These are phyloP conservation scores for Serilophus lunatus DNA, from an alignment of 2,113 vertebrate genomes.

Conservation along the genomic window DNA sequence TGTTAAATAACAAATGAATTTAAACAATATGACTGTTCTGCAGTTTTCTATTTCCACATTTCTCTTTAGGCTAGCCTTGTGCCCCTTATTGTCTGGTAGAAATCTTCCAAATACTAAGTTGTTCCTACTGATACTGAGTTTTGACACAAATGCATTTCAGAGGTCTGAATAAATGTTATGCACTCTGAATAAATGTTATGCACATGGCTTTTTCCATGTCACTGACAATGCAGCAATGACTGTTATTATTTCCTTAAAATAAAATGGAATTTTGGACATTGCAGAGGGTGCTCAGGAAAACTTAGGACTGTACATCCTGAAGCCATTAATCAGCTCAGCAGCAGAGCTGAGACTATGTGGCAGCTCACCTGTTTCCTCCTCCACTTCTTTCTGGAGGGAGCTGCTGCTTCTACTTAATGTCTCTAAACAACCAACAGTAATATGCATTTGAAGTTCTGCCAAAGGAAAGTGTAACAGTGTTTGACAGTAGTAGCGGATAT, in stretches of 20 bases:
- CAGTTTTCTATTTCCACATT: neutral
- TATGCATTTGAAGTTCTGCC: conserved; percentile 30
- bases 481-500: conserved; percentile 3
- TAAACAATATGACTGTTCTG: neutral
- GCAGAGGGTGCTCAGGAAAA: neutral
- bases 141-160: neutral
- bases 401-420: neutral
- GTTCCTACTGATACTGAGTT: accelerated
- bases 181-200: neutral
- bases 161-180: neutral
- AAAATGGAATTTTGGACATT: neutral
- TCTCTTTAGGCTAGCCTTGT: too few species aligned
- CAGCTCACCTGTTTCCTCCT: neutral
- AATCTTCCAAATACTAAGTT: neutral
- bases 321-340: neutral
- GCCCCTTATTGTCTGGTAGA: neutral
- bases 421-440: conserved; percentile 15
- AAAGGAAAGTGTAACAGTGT: neutral
- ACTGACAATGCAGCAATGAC: neutral
- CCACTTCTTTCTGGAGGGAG: neutral
- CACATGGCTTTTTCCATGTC: accelerated
- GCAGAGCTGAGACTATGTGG: neutral
- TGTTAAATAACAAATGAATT: neutral
- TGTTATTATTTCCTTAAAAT: neutral
- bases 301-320: neutral